Conservation (phyloP, 2,113 vertebrate species). For the Sisor rabdophorus region DNA sequence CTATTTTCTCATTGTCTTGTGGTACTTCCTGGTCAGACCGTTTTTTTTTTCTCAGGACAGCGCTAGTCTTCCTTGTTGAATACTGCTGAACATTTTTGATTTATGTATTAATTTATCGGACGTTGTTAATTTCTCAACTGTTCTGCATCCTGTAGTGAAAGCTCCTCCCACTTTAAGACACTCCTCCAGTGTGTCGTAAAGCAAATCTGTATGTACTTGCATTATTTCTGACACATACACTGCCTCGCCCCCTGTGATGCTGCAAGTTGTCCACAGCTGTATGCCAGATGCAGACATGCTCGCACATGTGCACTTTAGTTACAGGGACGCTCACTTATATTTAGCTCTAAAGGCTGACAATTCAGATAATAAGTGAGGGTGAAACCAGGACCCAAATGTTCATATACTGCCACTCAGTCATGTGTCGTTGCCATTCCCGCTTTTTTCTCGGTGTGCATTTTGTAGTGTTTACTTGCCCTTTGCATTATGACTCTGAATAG, state of each 20-base stretch:
- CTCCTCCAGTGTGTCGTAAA: too few relatives aligned
- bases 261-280: slow-evolving; percentile 43
- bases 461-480: neutral
- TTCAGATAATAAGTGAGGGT: slow-evolving; percentile 20
- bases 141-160: too few relatives aligned
- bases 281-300: slow-evolving; percentile 40
- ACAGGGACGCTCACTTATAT: slow-evolving; percentile 5
- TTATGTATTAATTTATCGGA: too few relatives aligned
- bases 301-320: neutral
- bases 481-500: neutral
- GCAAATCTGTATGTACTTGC: neutral
- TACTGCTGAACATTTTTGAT: too few relatives aligned
- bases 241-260: slow-evolving; percentile 5
- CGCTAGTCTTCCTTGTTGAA: too few relatives aligned
- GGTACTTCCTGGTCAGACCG: too few relatives aligned
- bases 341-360: neutral
- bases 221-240: neutral
- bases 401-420: neutral
- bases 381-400: slow-evolving; percentile 24
- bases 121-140: too few relatives aligned
- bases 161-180: too few relatives aligned
- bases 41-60: too few relatives aligned
- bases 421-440: neutral
- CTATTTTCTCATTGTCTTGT: too few relatives aligned
- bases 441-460: neutral